These are phyloP conservation scores for rat (Rattus norvegicus) DNA, from an alignment of 2,113 vertebrate genomes.

Conservation along the genomic window GRCr8 NC_086019.1:127739501-127740000, in stretches of 20 bases:
- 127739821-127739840: not conserved
- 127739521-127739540: not conserved
- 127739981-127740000: not conserved
- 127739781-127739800: not conserved
- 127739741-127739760: not conserved
- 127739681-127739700: not conserved
- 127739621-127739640: too few species aligned
- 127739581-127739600: not conserved
- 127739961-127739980: too few species aligned
- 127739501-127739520: not conserved
- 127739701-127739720: not conserved
- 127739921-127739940: too few species aligned
- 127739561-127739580: not conserved
- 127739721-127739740: not conserved
- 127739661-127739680: not conserved
- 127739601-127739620: not conserved
- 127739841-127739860: not conserved
- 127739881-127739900: not conserved
- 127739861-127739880: not conserved
- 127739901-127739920: not conserved
- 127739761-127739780: not conserved
- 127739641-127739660: not conserved
- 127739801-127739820: not conserved
- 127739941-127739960: not conserved
- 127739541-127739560: not conserved